Evolutionary conservation across 2,113 vertebrate species (phyloP), one percentile per base, ranked within the genome.

Genomic region (Gallinago jamesoni): DNA sequence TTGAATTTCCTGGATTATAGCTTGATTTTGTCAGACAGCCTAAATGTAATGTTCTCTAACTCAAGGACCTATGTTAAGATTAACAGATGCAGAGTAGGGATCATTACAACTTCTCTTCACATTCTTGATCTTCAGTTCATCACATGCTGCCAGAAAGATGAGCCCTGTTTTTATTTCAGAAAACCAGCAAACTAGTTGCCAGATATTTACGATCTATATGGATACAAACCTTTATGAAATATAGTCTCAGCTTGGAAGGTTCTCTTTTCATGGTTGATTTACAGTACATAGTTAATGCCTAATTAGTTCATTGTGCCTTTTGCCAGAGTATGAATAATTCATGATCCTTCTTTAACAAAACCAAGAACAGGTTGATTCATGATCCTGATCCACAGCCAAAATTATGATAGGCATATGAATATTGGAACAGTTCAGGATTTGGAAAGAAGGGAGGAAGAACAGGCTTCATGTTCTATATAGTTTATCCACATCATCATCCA

Each of bases 241-340:
- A 93, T 8, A 66, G 55, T 63, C 57, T 94, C 37, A 70, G 20
- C 13, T 86, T 93, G 66, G 68, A 95, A 94, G 62, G 14, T 72
- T 62, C 60, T 90, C 28, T 74, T 47, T 75, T 96, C 74, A 74
- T 70, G 50, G 57, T 77, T 91, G 93, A 94, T 89, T 93, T 91
- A 94, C 73, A 60, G 56, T 70, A 79, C 60, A 50, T 57, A 75
- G 81, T 90, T 95, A 86, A 90, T 59, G 57, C 22, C 87, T 82
- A 91, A 93, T 96, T 95, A 94, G 95, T 88, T 96, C 48, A 52
- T 86, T 78, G 57, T 90, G 75, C 31, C 48, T 95, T 94, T 97
- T 94, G 75, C 89, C 91, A 97, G 43, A 1, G 6, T 75, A 86
- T 96, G 78, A 96, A 96, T 97, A 97, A 96, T 96, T 97, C 73